phyloP scores from a whole-genome alignment of 2,888 invertebrate genomes.

The Nudaria mundana region DNA sequence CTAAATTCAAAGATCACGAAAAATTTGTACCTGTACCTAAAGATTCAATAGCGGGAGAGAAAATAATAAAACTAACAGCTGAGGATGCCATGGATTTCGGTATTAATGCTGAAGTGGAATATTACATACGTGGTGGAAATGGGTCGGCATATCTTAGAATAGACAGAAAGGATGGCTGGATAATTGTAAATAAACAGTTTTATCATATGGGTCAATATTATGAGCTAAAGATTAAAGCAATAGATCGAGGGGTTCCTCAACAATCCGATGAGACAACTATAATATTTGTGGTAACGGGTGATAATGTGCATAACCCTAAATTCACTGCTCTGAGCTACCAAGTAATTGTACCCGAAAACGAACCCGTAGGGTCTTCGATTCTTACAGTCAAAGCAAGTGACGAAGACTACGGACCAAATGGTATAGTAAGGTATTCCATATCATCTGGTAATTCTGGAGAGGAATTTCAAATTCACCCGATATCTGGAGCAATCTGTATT shows the following conservation, averaged over 20 bases:
- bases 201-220: constrained; percentile 83
- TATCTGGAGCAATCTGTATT: constrained; percentile 90
- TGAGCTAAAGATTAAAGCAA: constrained; percentile 86
- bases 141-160: constrained; percentile 88
- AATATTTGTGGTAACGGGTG: constrained; percentile 90
- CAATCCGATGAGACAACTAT: constrained; percentile 89
- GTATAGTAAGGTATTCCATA: constrained; percentile 91
- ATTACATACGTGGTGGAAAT: constrained; percentile 87
- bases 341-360: constrained; percentile 95
- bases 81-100: constrained; percentile 91
- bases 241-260: constrained; percentile 94
- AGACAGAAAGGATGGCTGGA: constrained; percentile 90
- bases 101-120: constrained; percentile 94
- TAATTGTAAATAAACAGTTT: constrained; percentile 84
- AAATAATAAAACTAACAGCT: constrained; percentile 87
- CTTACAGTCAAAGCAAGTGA: constrained; percentile 92
- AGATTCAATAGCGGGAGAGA: constrained; percentile 86
- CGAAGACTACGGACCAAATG: constrained; percentile 93
- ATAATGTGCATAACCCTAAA: constrained; percentile 89
- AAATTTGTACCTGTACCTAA: constrained; percentile 92
- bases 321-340: constrained; percentile 93
- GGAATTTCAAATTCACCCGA: constrained; percentile 89
- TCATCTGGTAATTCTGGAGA: constrained; percentile 90
- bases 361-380: constrained; percentile 91
- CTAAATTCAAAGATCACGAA: constrained; percentile 87